Evolutionary conservation across 1,140 invertebrate genomes (phyloP), one percentile per base, ranked within the genome.

Genomic region (Zophobas atratus): DNA sequence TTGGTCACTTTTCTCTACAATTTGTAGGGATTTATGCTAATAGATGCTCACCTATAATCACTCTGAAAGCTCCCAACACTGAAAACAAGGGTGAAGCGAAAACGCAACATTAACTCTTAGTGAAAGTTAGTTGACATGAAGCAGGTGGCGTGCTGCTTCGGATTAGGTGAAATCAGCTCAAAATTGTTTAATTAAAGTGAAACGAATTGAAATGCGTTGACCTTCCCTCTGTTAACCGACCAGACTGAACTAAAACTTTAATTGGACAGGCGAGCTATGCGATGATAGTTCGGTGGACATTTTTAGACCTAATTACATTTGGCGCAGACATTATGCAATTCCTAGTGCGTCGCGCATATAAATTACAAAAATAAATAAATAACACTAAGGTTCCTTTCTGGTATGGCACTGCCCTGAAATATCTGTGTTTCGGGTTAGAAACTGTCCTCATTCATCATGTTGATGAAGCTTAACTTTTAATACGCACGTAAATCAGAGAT

Each of bases 121-220:
- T 43, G 60, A 67, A 67, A 67, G 60, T 67, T 67, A 46, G 60
- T 43, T 67, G 60, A 67, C 60, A 67, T 43, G 60, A 67, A 32
- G 60, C 60, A 67, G 60, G 60, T 67, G 60, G 60, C 39, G 60
- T 67, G 60, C 60, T 67, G 60, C 60, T 67, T 67, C n/a, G 60
- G 39, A 67, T 67, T 67, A 67, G 60, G 60, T 67, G 60, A 67
- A 67, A 67, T 67, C 60, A 67, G 60, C 60, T 67, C 60, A 67
- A 67, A 67, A 67, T 67, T 67, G 60, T 67, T 67, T 67, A 67
- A 67, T 67, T 67, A 67, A 67, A 67, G 60, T 67, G 60, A 67
- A 67, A 67, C 60, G 60, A 67, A 67, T 67, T 67, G 60, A 67
- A 67, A 67, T 67, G 39, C 35, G 60, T 43, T 67, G 60, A 67